phyloP scores from a whole-genome alignment of 1,140 invertebrate species.

The Pectinophora gossypiella region DNA sequence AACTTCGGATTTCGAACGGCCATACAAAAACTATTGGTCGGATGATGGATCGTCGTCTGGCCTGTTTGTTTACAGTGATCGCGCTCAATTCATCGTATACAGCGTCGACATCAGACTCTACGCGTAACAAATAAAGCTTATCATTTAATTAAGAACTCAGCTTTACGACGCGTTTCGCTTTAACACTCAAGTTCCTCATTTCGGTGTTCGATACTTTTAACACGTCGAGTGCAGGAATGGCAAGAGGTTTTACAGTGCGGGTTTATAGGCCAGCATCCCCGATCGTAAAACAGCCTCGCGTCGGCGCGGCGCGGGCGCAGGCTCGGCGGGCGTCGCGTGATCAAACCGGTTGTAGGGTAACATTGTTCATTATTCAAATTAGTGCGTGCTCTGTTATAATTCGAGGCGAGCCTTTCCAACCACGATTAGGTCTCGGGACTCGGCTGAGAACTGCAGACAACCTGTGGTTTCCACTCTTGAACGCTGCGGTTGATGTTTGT shows the following conservation, averaged over 20 bases:
- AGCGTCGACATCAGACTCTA: not conserved
- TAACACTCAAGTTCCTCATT: not conserved
- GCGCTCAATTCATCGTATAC: not conserved
- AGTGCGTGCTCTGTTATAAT: constrained; percentile 53
- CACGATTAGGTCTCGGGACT: constrained; percentile 34
- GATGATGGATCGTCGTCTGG: constrained; percentile 36
- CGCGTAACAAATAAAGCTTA: not conserved
- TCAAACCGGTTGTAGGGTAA: constrained; percentile 45
- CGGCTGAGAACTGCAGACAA: not conserved
- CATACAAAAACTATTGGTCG: constrained; percentile 31
- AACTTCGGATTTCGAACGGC: constrained; percentile 39
- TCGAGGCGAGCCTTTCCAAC: constrained; percentile 40
- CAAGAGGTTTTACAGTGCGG: constrained; percentile 31
- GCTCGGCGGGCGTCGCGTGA: constrained; percentile 36
- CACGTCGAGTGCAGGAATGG: constrained; percentile 5
- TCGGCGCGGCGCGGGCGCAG: constrained; percentile 16
- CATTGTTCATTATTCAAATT: constrained; percentile 66
- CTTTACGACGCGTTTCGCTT: too few relatives aligned
- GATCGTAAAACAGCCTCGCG: constrained; percentile 30
- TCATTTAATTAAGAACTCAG: not conserved
- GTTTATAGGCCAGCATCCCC: constrained; percentile 43
- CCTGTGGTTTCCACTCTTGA: not conserved
- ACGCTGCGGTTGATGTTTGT: constrained; percentile 6
- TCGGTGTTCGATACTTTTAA: not conserved
- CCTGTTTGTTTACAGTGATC: constrained; percentile 12